Percentiles rank a stretch among this genome's conserved stretches.
phyloP scores from a whole-genome alignment of 2,888 invertebrate species.

The Oscheius myriophilus region DNA sequence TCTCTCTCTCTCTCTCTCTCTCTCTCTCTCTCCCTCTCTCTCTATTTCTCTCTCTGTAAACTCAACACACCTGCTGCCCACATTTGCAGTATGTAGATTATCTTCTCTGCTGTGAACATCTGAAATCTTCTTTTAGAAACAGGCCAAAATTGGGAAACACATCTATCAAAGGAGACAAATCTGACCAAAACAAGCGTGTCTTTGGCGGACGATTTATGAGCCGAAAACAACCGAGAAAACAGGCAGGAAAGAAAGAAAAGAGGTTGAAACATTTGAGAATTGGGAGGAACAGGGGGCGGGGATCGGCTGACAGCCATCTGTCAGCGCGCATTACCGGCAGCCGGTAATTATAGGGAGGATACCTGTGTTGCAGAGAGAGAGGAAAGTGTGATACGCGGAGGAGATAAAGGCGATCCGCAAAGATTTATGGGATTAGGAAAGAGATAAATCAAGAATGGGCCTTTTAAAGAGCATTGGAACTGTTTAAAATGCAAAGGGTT shows the following conservation, averaged over 20 bases:
- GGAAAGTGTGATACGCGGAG: neutral
- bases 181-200: neutral
- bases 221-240: neutral
- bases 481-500: too few species aligned
- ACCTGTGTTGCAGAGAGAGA: neutral
- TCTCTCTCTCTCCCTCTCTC: too few species aligned
- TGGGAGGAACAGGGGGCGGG: neutral
- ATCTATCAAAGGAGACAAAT: neutral
- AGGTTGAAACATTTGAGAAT: neutral
- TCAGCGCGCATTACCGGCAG: slow-evolving; percentile 20
- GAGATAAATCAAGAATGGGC: neutral
- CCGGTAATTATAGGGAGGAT: slow-evolving; percentile 14
- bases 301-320: slow-evolving; percentile 23
- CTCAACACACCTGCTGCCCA: too few species aligned
- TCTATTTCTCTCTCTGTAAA: too few species aligned
- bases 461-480: neutral
- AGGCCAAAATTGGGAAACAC: neutral
- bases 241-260: neutral
- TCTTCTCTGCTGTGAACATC: neutral
- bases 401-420: neutral
- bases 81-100: too few species aligned
- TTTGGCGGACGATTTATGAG: neutral
- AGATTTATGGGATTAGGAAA: neutral
- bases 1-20: too few species aligned
- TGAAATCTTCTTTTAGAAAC: neutral